Conservation (phyloP, 2,888 invertebrate genomes). For the Eugnorisma glareosa region DNA sequence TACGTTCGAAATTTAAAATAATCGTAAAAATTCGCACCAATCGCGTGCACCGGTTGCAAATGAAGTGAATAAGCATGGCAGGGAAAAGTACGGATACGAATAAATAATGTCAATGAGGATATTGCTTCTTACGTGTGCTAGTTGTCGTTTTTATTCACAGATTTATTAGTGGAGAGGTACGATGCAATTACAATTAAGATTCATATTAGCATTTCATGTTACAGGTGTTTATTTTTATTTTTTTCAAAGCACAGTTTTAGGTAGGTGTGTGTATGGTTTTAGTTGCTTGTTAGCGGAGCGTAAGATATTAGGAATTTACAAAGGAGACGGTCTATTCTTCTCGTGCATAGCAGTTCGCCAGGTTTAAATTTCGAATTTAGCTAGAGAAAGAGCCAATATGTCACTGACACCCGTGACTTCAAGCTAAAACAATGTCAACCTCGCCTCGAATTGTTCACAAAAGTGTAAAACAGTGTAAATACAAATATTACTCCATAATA, state of each 20-base stretch:
- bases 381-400: not conserved
- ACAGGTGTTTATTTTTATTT: conserved; percentile 7
- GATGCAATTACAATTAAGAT: conserved; percentile 28
- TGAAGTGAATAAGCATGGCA: conserved; percentile 62
- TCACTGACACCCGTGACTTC: conserved; percentile 23
- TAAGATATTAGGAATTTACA: conserved; percentile 4
- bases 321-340: conserved; percentile 7
- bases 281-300: conserved; percentile 2
- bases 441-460: conserved; percentile 19
- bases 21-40: conserved; percentile 66
- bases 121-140: conserved; percentile 49
- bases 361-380: not conserved
- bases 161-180: conserved; percentile 23
- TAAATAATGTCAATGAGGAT: conserved; percentile 59
- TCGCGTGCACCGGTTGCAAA: conserved; percentile 64
- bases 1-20: conserved; percentile 66
- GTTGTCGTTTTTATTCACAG: conserved; percentile 34
- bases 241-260: not conserved
- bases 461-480: conserved; percentile 59
- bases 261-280: not conserved
- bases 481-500: conserved; percentile 40
- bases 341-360: conserved; percentile 1
- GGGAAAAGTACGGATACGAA: conserved; percentile 41
- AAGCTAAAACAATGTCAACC: conserved; percentile 24
- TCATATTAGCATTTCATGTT: conserved; percentile 17